A percentile compares a stretch with the other conserved stretches of the same genome.
These are phyloP conservation scores for Nephrotoma appendiculata DNA, from an alignment of 2,888 invertebrate genomes.

Conservation along the genomic window DNA sequence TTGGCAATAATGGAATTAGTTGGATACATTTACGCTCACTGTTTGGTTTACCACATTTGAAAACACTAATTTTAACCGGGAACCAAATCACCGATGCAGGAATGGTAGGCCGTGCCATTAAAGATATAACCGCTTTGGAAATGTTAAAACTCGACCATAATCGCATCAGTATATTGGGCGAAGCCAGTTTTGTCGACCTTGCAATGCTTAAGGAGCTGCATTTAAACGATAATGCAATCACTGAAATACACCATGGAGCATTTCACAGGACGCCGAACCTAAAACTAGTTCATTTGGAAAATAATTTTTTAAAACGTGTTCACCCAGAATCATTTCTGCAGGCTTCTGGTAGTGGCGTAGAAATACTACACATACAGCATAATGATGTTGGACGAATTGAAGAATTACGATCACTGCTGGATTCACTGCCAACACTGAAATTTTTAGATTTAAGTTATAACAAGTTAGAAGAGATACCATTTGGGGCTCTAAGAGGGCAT, in stretches of 20 bases:
- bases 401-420: slow-evolving; percentile 58
- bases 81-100: slow-evolving; percentile 64
- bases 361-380: slow-evolving; percentile 60
- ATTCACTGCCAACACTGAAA: slow-evolving; percentile 59
- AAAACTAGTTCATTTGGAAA: slow-evolving; percentile 57
- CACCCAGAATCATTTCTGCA: slow-evolving; percentile 72
- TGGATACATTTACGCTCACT: slow-evolving; percentile 68
- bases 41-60: slow-evolving; percentile 47
- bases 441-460: slow-evolving; percentile 70
- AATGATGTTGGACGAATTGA: slow-evolving; percentile 63
- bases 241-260: slow-evolving; percentile 62
- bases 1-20: slow-evolving; percentile 59
- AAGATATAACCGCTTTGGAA: slow-evolving; percentile 59
- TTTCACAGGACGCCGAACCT: slow-evolving; percentile 65
- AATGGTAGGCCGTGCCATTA: slow-evolving; percentile 64
- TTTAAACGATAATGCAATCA: slow-evolving; percentile 57
- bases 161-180: slow-evolving; percentile 50
- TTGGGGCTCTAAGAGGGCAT: slow-evolving; percentile 65
- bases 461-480: slow-evolving; percentile 58
- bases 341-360: slow-evolving; percentile 55
- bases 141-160: slow-evolving; percentile 57
- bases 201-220: slow-evolving; percentile 51
- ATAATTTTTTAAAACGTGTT: slow-evolving; percentile 58
- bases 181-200: slow-evolving; percentile 67
- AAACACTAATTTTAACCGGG: slow-evolving; percentile 51